phyloP scores from a whole-genome alignment of 2,888 invertebrate species.

The Halocaridina rubra region DNA sequence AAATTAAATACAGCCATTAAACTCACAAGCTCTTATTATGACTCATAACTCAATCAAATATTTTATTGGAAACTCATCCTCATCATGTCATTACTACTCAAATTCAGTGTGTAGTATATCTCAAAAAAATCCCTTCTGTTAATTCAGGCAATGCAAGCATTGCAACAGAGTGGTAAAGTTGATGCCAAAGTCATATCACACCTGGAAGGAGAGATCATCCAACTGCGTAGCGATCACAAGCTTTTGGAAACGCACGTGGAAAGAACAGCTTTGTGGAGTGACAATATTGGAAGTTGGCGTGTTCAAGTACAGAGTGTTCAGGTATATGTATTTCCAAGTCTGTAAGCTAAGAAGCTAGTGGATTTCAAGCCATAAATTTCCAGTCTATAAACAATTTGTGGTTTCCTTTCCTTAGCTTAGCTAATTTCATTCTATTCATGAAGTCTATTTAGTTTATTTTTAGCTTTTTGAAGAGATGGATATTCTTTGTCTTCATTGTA shows the following conservation, averaged over 20 bases:
- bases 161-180: slow-evolving; percentile 83
- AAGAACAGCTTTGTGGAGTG: slow-evolving; percentile 90
- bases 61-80: too few species aligned
- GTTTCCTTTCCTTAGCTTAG: too few species aligned
- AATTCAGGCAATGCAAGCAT: slow-evolving; percentile 79
- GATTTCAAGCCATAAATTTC: too few species aligned
- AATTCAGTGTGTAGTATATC: not conserved
- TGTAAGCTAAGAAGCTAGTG: too few species aligned
- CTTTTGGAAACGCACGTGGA: slow-evolving; percentile 80
- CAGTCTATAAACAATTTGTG: too few species aligned
- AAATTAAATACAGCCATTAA: too few species aligned
- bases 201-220: slow-evolving; percentile 86
- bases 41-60: too few species aligned
- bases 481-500: not conserved
- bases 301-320: slow-evolving; percentile 87
- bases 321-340: too few species aligned
- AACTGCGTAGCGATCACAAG: slow-evolving; percentile 74
- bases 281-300: slow-evolving; percentile 88
- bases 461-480: not conserved
- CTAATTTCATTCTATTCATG: too few species aligned
- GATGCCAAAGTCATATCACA: slow-evolving; percentile 84
- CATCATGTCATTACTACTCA: too few species aligned
- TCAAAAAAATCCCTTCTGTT: not conserved
- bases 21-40: too few species aligned
- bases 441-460: not conserved